Conservation (phyloP, 2,888 invertebrate species). For the Coelinius sp. region DNA sequence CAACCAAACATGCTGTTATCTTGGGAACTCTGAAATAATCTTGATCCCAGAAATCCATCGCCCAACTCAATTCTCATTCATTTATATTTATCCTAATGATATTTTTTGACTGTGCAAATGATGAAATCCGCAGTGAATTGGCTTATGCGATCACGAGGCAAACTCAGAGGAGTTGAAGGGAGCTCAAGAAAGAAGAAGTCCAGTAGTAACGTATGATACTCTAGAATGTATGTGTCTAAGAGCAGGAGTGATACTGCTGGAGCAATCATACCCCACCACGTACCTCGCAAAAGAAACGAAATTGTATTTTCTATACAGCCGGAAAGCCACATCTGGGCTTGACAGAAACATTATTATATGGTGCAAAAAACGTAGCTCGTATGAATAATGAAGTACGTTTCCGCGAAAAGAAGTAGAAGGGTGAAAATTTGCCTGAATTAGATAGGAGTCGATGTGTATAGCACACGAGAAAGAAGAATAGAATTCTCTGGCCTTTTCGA, state of each 20-base stretch:
- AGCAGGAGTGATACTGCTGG: not conserved
- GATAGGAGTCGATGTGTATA: not conserved
- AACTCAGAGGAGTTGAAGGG: too few relatives aligned
- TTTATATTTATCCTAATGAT: too few relatives aligned
- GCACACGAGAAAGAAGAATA: not conserved
- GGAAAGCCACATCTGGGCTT: not conserved
- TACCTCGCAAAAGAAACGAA: not conserved
- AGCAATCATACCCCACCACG: not conserved
- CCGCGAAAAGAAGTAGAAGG: not conserved
- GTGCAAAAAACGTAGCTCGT: not conserved
- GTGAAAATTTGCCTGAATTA: not conserved
- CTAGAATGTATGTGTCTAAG: not conserved
- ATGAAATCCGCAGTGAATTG: too few relatives aligned
- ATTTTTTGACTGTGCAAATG: too few relatives aligned
- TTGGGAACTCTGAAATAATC: not conserved
- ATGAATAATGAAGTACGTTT: not conserved
- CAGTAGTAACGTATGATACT: too few relatives aligned
- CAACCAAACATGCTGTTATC: not conserved
- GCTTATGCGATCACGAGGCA: too few relatives aligned
- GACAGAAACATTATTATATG: not conserved
- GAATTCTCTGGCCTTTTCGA: too few relatives aligned
- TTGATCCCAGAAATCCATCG: slow-evolving; percentile 5
- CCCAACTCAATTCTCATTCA: too few relatives aligned
- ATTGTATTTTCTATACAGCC: not conserved
- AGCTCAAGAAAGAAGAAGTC: too few relatives aligned